Evolutionary conservation across 2,888 invertebrate species (phyloP), one percentile per base, ranked within the genome.

Genomic region (Pasiphila rectangulata): DNA sequence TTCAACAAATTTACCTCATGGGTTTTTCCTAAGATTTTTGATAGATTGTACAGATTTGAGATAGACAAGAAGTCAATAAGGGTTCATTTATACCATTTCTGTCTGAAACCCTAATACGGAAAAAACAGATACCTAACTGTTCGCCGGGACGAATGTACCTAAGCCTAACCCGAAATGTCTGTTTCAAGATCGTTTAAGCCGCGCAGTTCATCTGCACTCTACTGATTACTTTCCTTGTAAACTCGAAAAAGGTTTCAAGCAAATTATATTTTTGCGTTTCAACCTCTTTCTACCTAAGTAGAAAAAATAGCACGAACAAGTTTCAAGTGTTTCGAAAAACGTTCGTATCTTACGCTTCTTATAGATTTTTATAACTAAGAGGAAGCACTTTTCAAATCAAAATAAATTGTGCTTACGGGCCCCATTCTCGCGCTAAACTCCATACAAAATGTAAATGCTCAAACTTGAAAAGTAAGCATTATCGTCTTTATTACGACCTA

Each of bases 201-300:
- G 46, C 47, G 52, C 54, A 59, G 59, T 64, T 67, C 55, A 65
- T 63, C 61, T 62, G 64, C 64, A 63, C 68, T 68, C 54, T 27
- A 58, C 60, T 63, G 67, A 72, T 73, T 69, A 67, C 64, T 61
- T 65, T 58, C 41, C 46, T 52, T 59, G 46, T 57, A 56, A 55
- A 39, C 46, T 37, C 41, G 54, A 51, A 64, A 53, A 56, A 60
- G 52, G 55, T 57, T 56, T 54, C 55, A 35, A 36, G 52, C 35
- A 56, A 61, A 61, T 63, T 60, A 55, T 59, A 53, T 56, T 58
- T 61, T 53, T 6, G 30, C 10, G 10, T 9, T 19, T 5, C 5
- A 19, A 30, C 17, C 17, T 4, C 6, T 9, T 19, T 5, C 5
- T 10, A 30, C 17, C 17, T 4, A 16, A 32, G 17, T 32, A 32